Evolutionary conservation across 35 echinoderm and acorn worm species (phyloP).

Genomic region (Heliocidaris tuberculata): DNA sequence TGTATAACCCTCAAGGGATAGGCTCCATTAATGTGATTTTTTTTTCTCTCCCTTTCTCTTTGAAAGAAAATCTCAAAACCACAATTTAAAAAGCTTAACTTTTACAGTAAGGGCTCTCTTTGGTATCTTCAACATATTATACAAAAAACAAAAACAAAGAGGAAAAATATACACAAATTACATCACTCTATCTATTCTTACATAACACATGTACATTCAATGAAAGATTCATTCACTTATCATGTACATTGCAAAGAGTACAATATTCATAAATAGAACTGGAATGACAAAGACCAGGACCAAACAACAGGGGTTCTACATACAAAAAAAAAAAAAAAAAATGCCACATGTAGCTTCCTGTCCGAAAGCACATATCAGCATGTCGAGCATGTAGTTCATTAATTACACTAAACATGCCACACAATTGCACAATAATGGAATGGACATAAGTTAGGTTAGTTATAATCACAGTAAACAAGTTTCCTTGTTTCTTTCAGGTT

Average conservation of each 20-base stretch:
- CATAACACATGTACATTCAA: slow-evolving; percentile 22
- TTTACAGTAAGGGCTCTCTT: slow-evolving; percentile 37
- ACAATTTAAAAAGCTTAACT: background rate
- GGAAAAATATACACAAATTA: background rate
- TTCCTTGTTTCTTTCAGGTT: background rate
- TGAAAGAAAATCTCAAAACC: slow-evolving; percentile 1
- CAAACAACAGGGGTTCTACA: background rate
- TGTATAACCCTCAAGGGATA: background rate
- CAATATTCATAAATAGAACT: slow-evolving; percentile 33
- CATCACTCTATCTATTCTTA: slow-evolving; percentile 23
- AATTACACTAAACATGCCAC: background rate
- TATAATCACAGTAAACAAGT: slow-evolving; percentile 8
- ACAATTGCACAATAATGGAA: slow-evolving; percentile 48
- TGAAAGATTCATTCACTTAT: slow-evolving; percentile 8
- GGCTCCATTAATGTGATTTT: background rate
- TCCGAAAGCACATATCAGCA: background rate
- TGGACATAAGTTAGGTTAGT: slow-evolving; percentile 23
- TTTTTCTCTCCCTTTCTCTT: slow-evolving; percentile 21
- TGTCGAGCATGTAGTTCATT: background rate
- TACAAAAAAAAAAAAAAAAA: background rate
- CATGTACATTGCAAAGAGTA: slow-evolving; percentile 41
- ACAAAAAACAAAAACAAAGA: slow-evolving; percentile 27
- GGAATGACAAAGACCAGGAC: slow-evolving; percentile 32
- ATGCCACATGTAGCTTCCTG: background rate
- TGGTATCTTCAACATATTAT: slow-evolving; percentile 48